Base-by-base conservation (phyloP, 2,113 vertebrate species). In the Thymallus thymallus region DNA sequence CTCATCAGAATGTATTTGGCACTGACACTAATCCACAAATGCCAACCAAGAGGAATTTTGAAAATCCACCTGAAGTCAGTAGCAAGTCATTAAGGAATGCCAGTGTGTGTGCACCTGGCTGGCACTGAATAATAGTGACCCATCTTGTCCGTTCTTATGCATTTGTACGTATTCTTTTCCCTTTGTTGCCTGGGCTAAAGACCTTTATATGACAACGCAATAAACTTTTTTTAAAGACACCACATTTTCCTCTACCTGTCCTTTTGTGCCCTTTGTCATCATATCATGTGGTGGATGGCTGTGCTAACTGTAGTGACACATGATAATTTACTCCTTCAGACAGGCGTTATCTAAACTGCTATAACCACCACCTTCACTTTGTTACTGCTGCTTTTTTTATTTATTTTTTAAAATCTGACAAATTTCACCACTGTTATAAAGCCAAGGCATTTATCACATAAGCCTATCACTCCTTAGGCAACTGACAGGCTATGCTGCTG, bases 21-120 rank as follows among this genome's bases (percentile, higher is more conserved):
- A 86, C 70, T 64, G 64, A 75, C 73, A 85, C 84, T 80, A 70
- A 71, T 60, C 74, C 69, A 78, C 71, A 69, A 78, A 72, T 85
- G 78, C 67, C 80, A 81, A 73, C 79, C 70, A 18, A n/a, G 79
- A 85, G 46, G 75, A 80, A 26, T 26, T 26, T 26, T 26, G 26
- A 26, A 26, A 75, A 41, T 84, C 78, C 78, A 72, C 26, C 46
- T 2, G 75, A 68, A 26, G 69, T 75, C 68, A 80, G 74, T 24
- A 23, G 51, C 51, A 22, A 20, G 26, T 26, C 41, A 41, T 24
- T 14, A 73, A 51, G 62, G 71, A 41, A 73, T 26, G 64, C 64
- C 13, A 35, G 63, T 41, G 35, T 65, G 23, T 30, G 63, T 32
- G 32, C 23, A 41, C 65, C 30, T 18, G 48, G 48, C 5, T 16